phyloP scores from a whole-genome alignment of 2,113 vertebrate species.

The Genyomyrus donnyi region DNA sequence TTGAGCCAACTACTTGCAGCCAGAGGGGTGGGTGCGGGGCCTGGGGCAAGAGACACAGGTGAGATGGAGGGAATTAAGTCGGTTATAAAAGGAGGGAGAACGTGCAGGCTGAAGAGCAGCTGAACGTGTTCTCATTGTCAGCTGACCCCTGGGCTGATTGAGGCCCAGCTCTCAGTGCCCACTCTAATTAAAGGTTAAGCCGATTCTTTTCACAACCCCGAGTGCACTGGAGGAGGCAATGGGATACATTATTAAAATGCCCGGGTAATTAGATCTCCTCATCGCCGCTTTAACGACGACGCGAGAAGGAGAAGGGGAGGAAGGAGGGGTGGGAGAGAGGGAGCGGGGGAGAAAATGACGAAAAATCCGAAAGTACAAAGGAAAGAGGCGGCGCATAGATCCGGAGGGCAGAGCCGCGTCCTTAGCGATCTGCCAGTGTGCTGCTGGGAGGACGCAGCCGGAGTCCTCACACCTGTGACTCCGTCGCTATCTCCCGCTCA shows the following conservation, averaged over 20 bases:
- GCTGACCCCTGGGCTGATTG: conserved; percentile 22
- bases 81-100: background rate
- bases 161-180: conserved; percentile 21
- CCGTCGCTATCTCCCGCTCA: background rate
- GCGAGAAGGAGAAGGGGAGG: conserved; percentile 17
- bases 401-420: background rate
- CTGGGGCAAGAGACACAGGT: background rate
- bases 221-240: conserved; percentile 36
- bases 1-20: background rate
- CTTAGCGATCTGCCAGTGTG: background rate
- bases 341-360: background rate
- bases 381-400: background rate
- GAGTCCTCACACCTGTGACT: background rate
- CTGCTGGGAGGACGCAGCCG: background rate
- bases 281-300: conserved; percentile 27
- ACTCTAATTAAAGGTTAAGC: conserved; percentile 57
- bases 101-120: background rate
- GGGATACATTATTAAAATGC: conserved; percentile 46
- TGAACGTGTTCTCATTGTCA: background rate
- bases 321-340: background rate
- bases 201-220: conserved; percentile 44
- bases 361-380: background rate
- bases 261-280: conserved; percentile 45
- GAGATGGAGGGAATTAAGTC: conserved; percentile 1
- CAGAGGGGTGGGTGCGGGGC: background rate